These are phyloP conservation scores for Pollimyrus isidori DNA, from an alignment of 2,113 vertebrate genomes.

Conservation along the genomic window DNA sequence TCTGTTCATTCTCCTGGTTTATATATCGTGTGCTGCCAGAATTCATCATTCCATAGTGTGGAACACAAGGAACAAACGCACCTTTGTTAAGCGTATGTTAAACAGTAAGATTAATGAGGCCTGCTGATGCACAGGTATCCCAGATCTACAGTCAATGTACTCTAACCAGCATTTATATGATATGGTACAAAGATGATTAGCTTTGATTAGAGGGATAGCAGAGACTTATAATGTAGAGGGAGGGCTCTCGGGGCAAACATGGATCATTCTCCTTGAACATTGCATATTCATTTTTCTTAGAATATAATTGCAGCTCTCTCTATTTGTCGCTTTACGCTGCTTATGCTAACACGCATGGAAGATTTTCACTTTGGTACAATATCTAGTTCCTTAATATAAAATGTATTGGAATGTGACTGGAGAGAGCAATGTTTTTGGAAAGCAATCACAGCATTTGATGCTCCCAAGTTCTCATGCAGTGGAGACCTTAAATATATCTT, in stretches of 20 bases:
- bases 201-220: conserved; percentile 40
- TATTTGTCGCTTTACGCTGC: background rate
- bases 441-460: background rate
- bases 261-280: conserved; percentile 19
- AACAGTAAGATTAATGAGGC: conserved; percentile 31
- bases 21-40: background rate
- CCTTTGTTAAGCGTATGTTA: background rate
- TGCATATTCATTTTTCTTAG: background rate
- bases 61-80: background rate
- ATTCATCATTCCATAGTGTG: background rate
- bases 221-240: conserved; percentile 28
- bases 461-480: background rate
- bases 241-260: background rate
- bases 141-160: conserved; percentile 35
- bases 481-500: background rate
- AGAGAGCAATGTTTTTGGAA: background rate
- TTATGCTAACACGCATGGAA: background rate
- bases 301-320: background rate
- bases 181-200: conserved; percentile 47
- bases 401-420: background rate
- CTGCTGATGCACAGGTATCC: conserved; percentile 42
- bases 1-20: background rate
- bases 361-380: background rate
- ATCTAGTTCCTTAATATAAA: background rate
- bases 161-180: conserved; percentile 45